Percentiles rank a stretch among this genome's conserved stretches.
Conservation (phyloP, 2,797 vertebrate species). For the Scomberomorus guttatus region DNA sequence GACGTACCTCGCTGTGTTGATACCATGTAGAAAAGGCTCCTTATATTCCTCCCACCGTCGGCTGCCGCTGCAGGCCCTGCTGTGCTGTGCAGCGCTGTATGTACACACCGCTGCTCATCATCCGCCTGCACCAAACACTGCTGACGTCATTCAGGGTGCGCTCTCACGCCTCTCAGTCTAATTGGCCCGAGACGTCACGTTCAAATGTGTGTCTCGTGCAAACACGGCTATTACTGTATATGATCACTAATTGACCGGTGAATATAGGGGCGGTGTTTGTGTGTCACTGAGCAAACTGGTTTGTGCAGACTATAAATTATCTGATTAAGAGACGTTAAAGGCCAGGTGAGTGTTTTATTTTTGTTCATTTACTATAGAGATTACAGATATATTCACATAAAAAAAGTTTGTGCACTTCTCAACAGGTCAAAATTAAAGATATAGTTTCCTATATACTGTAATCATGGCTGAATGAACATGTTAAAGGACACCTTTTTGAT, state of each 20-base stretch:
- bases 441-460: not conserved
- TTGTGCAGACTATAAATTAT: not conserved
- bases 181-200: slow-evolving; percentile 21
- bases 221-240: not conserved
- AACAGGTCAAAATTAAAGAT: not conserved
- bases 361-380: no score
- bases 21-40: not conserved
- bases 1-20: slow-evolving; percentile 44
- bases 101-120: slow-evolving; percentile 55
- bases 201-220: slow-evolving; percentile 46
- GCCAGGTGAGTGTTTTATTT: no score
- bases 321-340: not conserved
- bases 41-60: not conserved
- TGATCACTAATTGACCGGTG: not conserved
- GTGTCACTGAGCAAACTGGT: not conserved
- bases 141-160: slow-evolving; percentile 72
- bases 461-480: not conserved
- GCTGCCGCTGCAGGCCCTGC: slow-evolving; percentile 34
- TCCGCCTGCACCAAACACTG: slow-evolving; percentile 31
- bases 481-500: not conserved
- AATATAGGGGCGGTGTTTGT: not conserved
- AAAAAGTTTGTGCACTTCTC: not conserved
- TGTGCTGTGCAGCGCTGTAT: not conserved
- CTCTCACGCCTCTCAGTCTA: not conserved
- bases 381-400: not conserved